Evolutionary conservation across 37 sponge, comb jelly and placozoan genomes (phyloP).

Genomic region (Ianthella basta): DNA sequence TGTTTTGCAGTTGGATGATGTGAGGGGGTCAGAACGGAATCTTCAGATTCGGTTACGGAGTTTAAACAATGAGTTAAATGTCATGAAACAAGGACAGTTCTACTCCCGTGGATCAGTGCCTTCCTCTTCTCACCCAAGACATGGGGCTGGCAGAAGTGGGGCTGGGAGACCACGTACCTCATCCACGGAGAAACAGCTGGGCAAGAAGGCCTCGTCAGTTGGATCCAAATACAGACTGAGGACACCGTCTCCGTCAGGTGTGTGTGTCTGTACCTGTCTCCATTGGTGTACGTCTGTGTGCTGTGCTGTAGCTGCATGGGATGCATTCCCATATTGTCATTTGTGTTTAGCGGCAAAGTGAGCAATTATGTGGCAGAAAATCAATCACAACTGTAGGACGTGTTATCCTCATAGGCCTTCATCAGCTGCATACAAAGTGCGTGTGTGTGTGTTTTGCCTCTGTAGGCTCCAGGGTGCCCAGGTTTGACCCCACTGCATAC

Average conservation of each 20-base stretch:
- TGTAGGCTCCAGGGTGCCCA: constrained; percentile 35
- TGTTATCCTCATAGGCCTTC: too few species aligned
- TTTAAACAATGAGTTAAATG: constrained; percentile 83
- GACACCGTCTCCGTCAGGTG: constrained; percentile 51
- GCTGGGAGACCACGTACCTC: constrained; percentile 12
- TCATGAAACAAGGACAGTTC: constrained; percentile 37
- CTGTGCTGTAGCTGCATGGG: too few species aligned
- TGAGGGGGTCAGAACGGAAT: constrained; percentile 70
- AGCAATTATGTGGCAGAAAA: too few species aligned
- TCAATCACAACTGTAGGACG: too few species aligned
- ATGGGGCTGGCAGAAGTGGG: background rate
- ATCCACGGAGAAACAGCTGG: constrained; percentile 24
- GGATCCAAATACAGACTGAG: constrained; percentile 27
- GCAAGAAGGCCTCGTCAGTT: background rate
- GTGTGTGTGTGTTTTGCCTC: background rate
- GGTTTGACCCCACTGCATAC: constrained; percentile 87
- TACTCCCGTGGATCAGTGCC: background rate
- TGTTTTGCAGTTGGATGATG: constrained; percentile 66
- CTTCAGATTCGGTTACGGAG: constrained; percentile 73
- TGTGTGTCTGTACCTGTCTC: background rate
- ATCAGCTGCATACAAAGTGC: background rate
- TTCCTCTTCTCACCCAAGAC: background rate
- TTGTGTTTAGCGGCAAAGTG: too few species aligned
- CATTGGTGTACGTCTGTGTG: background rate
- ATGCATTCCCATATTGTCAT: too few species aligned